Evolutionary conservation across 2,888 invertebrate species (phyloP), one percentile per base, ranked within the genome.

Genomic region (Eretmocerus hayati): DNA sequence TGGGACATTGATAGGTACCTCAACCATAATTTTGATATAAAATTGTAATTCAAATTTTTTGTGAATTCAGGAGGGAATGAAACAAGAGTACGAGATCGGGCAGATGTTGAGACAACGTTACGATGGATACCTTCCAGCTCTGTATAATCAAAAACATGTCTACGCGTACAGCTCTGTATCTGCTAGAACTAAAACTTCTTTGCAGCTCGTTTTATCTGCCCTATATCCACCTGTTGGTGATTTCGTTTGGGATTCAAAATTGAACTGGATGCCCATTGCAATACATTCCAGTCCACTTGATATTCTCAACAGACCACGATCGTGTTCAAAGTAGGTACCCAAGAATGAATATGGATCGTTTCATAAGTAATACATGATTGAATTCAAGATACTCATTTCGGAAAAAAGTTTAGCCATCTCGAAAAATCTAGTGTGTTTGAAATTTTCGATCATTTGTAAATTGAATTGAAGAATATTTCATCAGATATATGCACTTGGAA

Each of bases 111-210:
- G 57, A 15, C 18, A 46, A 9, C 55, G 58, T 4, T 63, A 63
- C 33, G 30, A 54, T n/a, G 11, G 53, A 16, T 62, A 61, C 23
- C 38, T 63, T 6, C 59, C 57, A 2, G 16, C 53, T 2, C n/a
- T 48, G 16, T 61, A 62, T 52, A 36, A 36, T 19, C 57, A 56
- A 1, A 22, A 21, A 4, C 56, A 60, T 15, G 49, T 63, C 0
- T 58, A 60, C 15, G 61, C 59, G 18, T 36, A 53, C 1, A 58
- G 59, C n/a, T 48, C 61, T 0, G 56, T 58, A 26, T 8, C 37
- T 22, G 58, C 57, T 20, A 52, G 63, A 1, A 63, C 63, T 5
- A 62, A 63, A 41, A 52, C 52, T 54, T 63, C 63, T 5, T 47
- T 63, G 8, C 50, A 59, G 22, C 48, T 63, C 13, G 59, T 58